phyloP scores from a whole-genome alignment of 2,888 invertebrate genomes.

The Hemithea aestivaria region DNA sequence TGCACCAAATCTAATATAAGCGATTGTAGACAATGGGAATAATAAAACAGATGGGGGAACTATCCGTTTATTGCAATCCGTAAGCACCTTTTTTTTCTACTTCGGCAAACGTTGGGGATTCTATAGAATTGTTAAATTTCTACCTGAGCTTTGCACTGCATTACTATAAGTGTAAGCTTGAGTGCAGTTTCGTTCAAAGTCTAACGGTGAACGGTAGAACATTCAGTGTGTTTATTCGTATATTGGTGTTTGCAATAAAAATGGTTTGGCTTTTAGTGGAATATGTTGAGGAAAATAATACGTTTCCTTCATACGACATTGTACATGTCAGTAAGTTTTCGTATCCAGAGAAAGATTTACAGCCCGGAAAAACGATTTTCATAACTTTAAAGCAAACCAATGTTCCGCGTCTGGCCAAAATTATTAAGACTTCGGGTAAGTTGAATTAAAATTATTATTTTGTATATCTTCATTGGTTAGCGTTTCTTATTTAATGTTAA shows the following conservation, averaged over 20 bases:
- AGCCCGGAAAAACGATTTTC: slow-evolving; percentile 42
- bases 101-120: slow-evolving; percentile 29
- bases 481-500: too few relatives aligned
- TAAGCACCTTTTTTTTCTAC: slow-evolving; percentile 28
- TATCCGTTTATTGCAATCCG: slow-evolving; percentile 20
- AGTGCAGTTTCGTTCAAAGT: slow-evolving; percentile 25
- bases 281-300: slow-evolving; percentile 47
- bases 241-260: slow-evolving; percentile 19
- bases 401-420: slow-evolving; percentile 41
- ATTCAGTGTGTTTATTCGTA: slow-evolving; percentile 8
- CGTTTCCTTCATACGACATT: slow-evolving; percentile 48
- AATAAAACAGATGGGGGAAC: slow-evolving; percentile 5
- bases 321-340: slow-evolving; percentile 39
- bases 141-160: slow-evolving; percentile 30
- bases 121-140: slow-evolving; percentile 28
- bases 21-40: not conserved
- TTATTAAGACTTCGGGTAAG: slow-evolving; percentile 51
- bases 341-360: slow-evolving; percentile 36
- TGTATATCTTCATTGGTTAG: too few relatives aligned
- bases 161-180: slow-evolving; percentile 5
- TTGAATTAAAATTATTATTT: slow-evolving; percentile 1
- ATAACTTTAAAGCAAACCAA: slow-evolving; percentile 33
- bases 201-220: slow-evolving; percentile 13
- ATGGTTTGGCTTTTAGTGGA: slow-evolving; percentile 62
- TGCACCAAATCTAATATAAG: too few relatives aligned